Conservation (phyloP, 2,113 vertebrate genomes). For the Rafetus swinhoei region DNA sequence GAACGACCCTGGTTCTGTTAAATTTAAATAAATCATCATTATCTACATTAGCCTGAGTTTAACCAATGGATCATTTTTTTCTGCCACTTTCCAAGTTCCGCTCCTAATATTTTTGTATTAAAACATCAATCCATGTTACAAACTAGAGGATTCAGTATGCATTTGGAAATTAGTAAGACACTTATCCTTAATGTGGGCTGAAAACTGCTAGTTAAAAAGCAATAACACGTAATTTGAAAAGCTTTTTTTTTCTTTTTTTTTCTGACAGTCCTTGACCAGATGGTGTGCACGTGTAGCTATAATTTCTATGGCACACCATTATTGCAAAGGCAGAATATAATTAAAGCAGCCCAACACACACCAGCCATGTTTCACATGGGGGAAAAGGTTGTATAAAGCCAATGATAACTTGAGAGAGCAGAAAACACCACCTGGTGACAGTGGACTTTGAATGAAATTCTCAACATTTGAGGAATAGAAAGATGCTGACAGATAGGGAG, state of each 20-base stretch:
- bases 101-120: conserved; percentile 2
- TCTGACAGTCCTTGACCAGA: conserved; percentile 32
- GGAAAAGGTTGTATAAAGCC: not conserved
- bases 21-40: not conserved
- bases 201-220: conserved; percentile 29
- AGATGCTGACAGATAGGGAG: not conserved
- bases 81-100: not conserved
- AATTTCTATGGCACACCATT: not conserved
- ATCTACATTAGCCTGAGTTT: not conserved
- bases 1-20: not conserved
- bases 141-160: not conserved
- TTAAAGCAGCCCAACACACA: not conserved
- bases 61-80: not conserved
- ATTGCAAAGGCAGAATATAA: conserved; percentile 24
- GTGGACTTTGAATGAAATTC: not conserved
- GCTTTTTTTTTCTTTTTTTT: conserved; percentile 46
- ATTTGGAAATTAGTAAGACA: conserved; percentile 13
- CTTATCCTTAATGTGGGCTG: conserved; percentile 3
- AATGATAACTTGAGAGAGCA: conserved; percentile 29
- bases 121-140: conserved; percentile 1
- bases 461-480: not conserved
- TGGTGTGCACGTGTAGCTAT: conserved; percentile 22
- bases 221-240: not conserved
- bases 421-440: conserved; percentile 19
- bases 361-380: not conserved